These are phyloP conservation scores for Limnephilus auricula DNA, from an alignment of 2,888 invertebrate species.

Conservation along the genomic window DNA sequence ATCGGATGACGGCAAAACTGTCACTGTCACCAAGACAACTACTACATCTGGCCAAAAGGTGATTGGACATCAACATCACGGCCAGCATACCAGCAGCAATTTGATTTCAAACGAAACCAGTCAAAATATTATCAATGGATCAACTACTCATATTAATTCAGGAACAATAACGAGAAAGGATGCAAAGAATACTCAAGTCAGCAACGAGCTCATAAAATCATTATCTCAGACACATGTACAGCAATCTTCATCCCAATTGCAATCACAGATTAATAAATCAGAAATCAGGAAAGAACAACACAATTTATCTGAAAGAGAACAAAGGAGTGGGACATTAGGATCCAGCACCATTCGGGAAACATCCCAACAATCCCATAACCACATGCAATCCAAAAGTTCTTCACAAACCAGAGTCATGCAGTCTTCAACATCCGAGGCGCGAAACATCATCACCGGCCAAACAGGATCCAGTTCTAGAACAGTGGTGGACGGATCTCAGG, in stretches of 20 bases:
- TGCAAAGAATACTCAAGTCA: conserved; percentile 62
- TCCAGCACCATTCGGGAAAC: conserved; percentile 70
- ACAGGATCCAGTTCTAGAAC: conserved; percentile 68
- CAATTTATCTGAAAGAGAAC: conserved; percentile 65
- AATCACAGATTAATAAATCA: conserved; percentile 67
- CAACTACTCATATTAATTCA: conserved; percentile 38
- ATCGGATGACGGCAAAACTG: conserved; percentile 76
- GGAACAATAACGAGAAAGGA: conserved; percentile 68
- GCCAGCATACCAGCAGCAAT: conserved; percentile 63
- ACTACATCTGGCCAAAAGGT: conserved; percentile 70
- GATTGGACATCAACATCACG: conserved; percentile 69
- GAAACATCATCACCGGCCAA: conserved; percentile 68
- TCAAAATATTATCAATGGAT: conserved; percentile 62
- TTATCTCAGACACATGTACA: conserved; percentile 70
- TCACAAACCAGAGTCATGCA: conserved; percentile 71
- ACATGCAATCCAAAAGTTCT: conserved; percentile 72
- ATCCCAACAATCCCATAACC: conserved; percentile 70
- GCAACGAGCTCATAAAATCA: conserved; percentile 70
- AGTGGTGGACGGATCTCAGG: conserved; percentile 44
- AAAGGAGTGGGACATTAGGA: conserved; percentile 44
- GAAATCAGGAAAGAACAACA: conserved; percentile 66
- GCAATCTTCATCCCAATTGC: conserved; percentile 66
- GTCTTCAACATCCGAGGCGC: conserved; percentile 58
- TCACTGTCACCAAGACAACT: conserved; percentile 76
- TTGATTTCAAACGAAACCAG: conserved; percentile 58